Evolutionary conservation across 2,797 vertebrate species (phyloP), one percentile per base, ranked within the genome.

Genomic region (Notamacropus eugenii): DNA sequence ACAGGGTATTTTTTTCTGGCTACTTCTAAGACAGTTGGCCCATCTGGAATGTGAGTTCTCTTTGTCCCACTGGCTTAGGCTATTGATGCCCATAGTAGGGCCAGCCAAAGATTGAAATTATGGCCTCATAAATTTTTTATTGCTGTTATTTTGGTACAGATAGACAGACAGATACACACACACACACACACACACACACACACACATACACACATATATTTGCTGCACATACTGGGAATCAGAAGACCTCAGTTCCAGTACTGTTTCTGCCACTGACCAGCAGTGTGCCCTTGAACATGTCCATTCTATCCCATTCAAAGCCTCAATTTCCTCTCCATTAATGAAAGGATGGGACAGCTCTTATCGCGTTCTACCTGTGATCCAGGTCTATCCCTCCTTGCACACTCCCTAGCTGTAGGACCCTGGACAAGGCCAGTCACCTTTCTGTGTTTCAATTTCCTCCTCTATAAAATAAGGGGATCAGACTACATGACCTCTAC

Each of bases 1-100:
- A 82, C 2, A 82, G 74, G 40, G 34, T 31, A 31, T 87, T 46
- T 87, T 87, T 94, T 55, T 96, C 93, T 96, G 96, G 96, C 95
- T 97, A 96, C 96, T 97, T 93, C 92, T 98, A 95, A 97, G 97
- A 96, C 96, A 97, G 94, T 94, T 96, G 97, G 97, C 93, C 98
- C 98, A 97, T 96, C 96, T 98, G 97, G 97, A 98, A 98, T 98
- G 96, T 98, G 96, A 93, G 97, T 59, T 95, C 10, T 97, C 92
- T 98, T 97, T 95, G 97, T 96, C 98, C 97, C 98, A 97, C 98
- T 98, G 98, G 97, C 97, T 98, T 54, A 98, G 95, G 91, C 94
- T 74, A n/a, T 93, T 94, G 96, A 96, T 98, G 97, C 98, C 95
- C 92, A 96, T 52, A 87, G 16, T 96, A 82, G 96, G 98, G 98